These are phyloP conservation scores for Berghia stephanieae DNA, from an alignment of 1,140 invertebrate genomes.

Conservation along the genomic window DNA sequence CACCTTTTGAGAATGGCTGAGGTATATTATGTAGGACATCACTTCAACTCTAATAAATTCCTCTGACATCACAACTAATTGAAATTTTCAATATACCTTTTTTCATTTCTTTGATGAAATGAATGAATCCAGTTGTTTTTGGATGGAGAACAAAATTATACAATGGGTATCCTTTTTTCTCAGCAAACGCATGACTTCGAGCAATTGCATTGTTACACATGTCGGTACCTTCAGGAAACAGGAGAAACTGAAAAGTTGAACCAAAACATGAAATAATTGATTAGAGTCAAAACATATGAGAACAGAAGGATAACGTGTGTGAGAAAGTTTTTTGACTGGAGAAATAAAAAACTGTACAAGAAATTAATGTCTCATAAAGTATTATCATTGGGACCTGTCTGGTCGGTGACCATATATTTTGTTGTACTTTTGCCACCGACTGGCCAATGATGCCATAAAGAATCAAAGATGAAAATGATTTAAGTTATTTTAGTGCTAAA, in stretches of 20 bases:
- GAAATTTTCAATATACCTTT: slow-evolving; percentile 71
- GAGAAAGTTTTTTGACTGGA: not conserved
- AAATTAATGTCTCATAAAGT: not conserved
- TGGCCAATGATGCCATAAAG: too few relatives aligned
- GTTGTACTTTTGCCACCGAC: too few relatives aligned
- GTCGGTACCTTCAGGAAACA: slow-evolving; percentile 92
- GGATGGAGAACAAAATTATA: slow-evolving; percentile 85
- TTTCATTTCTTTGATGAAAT: slow-evolving; percentile 73
- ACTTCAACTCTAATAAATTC: too few relatives aligned
- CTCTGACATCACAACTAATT: too few relatives aligned
- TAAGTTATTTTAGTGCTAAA: too few relatives aligned
- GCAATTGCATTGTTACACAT: slow-evolving; percentile 77
- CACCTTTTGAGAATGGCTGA: too few relatives aligned
- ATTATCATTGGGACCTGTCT: not conserved
- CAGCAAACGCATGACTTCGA: slow-evolving; percentile 80
- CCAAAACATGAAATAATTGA: not conserved
- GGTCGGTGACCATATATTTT: not conserved
- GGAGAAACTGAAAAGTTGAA: slow-evolving; percentile 70
- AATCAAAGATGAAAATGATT: too few relatives aligned
- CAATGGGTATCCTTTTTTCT: slow-evolving; percentile 73
- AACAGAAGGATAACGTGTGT: not conserved
- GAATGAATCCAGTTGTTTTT: slow-evolving; percentile 84
- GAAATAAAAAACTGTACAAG: not conserved
- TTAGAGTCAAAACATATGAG: too few relatives aligned
- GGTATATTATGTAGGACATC: too few relatives aligned